Conservation (phyloP, 2,888 invertebrate genomes). For the Dinocampus coccinellae region DNA sequence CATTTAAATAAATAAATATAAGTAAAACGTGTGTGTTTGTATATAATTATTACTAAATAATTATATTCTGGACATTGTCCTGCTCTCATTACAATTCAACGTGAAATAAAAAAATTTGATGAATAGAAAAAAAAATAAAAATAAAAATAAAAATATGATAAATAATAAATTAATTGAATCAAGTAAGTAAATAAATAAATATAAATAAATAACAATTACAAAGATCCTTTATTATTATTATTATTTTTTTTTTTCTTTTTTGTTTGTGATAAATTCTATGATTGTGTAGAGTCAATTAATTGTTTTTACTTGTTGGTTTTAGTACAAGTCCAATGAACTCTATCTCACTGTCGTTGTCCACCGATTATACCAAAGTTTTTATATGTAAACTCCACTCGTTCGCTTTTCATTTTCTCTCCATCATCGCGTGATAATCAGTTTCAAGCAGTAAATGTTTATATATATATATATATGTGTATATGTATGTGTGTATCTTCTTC, state of each 20-base stretch:
- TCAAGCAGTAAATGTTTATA: slow-evolving; percentile 47
- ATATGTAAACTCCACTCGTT: too few species aligned
- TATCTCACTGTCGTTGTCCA: too few species aligned
- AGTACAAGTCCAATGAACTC: slow-evolving; percentile 59
- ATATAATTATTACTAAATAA: not conserved
- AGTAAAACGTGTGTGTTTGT: not conserved
- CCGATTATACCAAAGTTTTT: too few species aligned
- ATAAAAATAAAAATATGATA: too few species aligned
- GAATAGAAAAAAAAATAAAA: too few species aligned
- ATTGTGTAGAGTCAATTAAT: not conserved
- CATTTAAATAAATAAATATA: not conserved
- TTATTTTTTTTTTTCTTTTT: too few species aligned
- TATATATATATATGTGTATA: not conserved
- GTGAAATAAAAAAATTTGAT: not conserved
- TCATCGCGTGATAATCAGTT: slow-evolving; percentile 63
- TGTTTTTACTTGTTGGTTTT: not conserved
- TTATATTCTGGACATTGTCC: not conserved
- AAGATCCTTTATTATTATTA: too few species aligned
- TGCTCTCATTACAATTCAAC: not conserved
- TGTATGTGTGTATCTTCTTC: slow-evolving; percentile 27
- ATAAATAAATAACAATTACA: too few species aligned
- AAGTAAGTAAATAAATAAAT: too few species aligned
- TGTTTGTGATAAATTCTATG: not conserved
- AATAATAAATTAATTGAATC: too few species aligned
- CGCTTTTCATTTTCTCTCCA: too few species aligned